phyloP scores from a whole-genome alignment of 2,113 vertebrate species.

The Notiomystis cincta region DNA sequence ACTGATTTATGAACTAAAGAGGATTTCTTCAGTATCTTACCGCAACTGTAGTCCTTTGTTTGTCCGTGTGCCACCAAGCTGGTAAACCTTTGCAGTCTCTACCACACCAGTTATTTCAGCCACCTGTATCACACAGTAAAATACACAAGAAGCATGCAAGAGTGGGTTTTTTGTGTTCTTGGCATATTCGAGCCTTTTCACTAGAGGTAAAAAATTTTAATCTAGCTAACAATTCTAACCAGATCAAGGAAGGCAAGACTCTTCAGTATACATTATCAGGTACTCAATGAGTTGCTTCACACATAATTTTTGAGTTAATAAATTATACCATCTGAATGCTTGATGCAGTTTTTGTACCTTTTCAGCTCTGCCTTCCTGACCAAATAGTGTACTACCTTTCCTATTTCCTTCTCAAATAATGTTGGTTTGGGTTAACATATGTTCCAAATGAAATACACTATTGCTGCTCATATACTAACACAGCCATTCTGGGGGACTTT shows the following conservation, averaged over 20 bases:
- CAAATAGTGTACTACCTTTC: background rate
- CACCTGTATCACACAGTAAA: slow-evolving; percentile 75
- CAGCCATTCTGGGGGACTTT: background rate
- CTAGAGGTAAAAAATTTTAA: background rate
- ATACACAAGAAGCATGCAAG: background rate
- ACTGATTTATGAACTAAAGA: background rate
- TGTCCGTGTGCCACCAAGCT: slow-evolving; percentile 92
- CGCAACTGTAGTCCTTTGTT: slow-evolving; percentile 95
- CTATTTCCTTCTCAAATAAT: background rate
- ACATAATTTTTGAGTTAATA: background rate
- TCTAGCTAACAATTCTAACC: background rate
- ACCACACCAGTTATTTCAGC: slow-evolving; percentile 97
- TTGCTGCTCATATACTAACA: background rate
- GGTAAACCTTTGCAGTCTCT: slow-evolving; percentile 96
- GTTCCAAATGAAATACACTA: background rate
- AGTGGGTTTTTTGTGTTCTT: background rate
- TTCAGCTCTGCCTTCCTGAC: background rate
- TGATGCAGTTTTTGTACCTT: background rate
- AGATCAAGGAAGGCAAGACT: background rate
- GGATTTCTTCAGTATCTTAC: slow-evolving; percentile 58
- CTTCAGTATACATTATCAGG: background rate
- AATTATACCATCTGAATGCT: background rate
- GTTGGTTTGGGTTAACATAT: background rate
- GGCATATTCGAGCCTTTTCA: background rate
- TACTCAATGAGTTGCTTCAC: background rate